Evolutionary conservation across 2,888 invertebrate species (phyloP).

Genomic region (Ceramica pisi): DNA sequence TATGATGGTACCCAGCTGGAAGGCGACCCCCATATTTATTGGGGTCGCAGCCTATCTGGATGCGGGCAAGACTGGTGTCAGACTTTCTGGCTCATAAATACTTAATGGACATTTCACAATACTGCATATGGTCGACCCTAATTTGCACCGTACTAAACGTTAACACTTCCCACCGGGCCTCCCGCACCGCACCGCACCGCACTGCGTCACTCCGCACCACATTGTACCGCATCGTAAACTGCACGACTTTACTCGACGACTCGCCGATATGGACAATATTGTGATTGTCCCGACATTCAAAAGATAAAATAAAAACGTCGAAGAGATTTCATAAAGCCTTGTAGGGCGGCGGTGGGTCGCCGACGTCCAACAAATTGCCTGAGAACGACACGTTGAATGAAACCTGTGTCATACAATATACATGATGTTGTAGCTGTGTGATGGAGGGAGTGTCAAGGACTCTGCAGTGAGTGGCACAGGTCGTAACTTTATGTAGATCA

Average conservation of each 20-base stretch:
- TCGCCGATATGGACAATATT: slow-evolving; percentile 26
- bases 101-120: background rate
- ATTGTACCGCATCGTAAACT: slow-evolving; percentile 19
- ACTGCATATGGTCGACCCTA: background rate
- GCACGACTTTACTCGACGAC: slow-evolving; percentile 2
- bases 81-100: too few species aligned
- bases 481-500: slow-evolving; percentile 14
- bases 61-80: too few species aligned
- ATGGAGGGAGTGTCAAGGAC: slow-evolving; percentile 14
- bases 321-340: slow-evolving; percentile 28
- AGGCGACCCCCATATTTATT: too few species aligned
- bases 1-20: too few species aligned
- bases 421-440: background rate
- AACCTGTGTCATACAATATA: background rate
- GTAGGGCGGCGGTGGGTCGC: slow-evolving; percentile 3
- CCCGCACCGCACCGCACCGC: background rate
- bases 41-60: too few species aligned
- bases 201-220: background rate
- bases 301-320: slow-evolving; percentile 41
- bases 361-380: slow-evolving; percentile 29
- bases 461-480: background rate
- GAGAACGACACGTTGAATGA: slow-evolving; percentile 15
- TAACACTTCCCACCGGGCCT: background rate
- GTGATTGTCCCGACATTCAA: slow-evolving; percentile 30
- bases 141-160: background rate